These are phyloP conservation scores for Trichonephila inaurata DNA, from an alignment of 1,140 invertebrate species.

Conservation along the genomic window DNA sequence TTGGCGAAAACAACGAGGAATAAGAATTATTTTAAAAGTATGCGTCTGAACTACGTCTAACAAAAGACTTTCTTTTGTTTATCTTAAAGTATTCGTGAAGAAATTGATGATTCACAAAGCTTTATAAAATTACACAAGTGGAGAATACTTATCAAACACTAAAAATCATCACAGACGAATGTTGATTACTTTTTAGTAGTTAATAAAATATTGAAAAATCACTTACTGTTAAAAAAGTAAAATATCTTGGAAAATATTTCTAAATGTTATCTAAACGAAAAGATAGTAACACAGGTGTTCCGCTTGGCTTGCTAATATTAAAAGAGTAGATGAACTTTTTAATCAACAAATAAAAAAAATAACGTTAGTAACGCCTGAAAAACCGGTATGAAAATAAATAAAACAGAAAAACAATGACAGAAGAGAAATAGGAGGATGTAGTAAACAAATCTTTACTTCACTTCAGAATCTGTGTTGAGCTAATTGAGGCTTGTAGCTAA, in stretches of 20 bases:
- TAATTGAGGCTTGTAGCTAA: background rate
- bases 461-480: background rate
- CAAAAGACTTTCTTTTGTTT: too few relatives aligned
- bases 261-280: background rate
- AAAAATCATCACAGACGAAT: too few relatives aligned
- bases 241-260: background rate
- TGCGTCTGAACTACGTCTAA: too few relatives aligned
- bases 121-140: too few relatives aligned
- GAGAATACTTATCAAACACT: too few relatives aligned
- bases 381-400: slow-evolving; percentile 52
- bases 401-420: background rate
- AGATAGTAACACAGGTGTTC: slow-evolving; percentile 17
- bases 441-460: slow-evolving; percentile 18
- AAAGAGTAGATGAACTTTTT: slow-evolving; percentile 39
- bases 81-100: too few relatives aligned
- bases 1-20: too few relatives aligned
- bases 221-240: background rate
- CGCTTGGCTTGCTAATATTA: slow-evolving; percentile 4
- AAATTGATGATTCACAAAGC: too few relatives aligned
- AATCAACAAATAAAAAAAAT: slow-evolving; percentile 48
- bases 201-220: background rate
- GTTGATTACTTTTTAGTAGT: background rate
- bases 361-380: slow-evolving; percentile 40
- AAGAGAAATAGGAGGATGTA: background rate
- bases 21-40: too few relatives aligned